Evolutionary conservation across 2,888 invertebrate species (phyloP).

Genomic region (Drosophila diplacantha): DNA sequence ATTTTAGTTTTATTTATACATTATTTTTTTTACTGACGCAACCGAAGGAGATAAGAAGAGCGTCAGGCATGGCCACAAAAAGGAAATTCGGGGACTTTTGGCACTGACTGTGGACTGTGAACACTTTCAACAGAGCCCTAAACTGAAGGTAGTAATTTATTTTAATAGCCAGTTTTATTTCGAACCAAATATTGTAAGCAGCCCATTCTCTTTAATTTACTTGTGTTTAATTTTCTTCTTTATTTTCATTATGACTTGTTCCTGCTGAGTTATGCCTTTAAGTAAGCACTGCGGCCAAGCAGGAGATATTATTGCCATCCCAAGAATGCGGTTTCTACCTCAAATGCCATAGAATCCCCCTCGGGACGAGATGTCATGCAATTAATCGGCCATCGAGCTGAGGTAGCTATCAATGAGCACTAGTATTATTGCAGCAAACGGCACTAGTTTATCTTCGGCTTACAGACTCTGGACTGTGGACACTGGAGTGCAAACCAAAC

Average conservation of each 20-base stretch:
- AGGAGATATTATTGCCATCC: too few relatives aligned
- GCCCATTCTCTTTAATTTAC: neutral
- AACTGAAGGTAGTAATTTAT: neutral
- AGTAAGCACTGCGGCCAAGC: too few relatives aligned
- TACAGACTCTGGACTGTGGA: neutral
- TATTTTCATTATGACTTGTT: too few relatives aligned
- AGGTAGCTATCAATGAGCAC: conserved; percentile 39
- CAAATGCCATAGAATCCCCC: neutral
- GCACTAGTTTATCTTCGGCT: conserved; percentile 38
- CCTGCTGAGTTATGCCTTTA: too few relatives aligned
- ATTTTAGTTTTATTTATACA: conserved; percentile 66
- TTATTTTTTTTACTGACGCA: conserved; percentile 33
- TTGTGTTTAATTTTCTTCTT: neutral
- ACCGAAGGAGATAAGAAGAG: conserved; percentile 34
- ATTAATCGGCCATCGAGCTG: conserved; percentile 8
- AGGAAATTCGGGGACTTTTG: neutral
- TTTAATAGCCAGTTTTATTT: neutral
- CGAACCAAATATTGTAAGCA: neutral
- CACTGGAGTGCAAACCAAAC: conserved; percentile 49
- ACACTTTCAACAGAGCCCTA: neutral
- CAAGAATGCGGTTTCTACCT: neutral
- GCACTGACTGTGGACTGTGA: neutral
- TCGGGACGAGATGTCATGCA: neutral
- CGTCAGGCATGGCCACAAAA: conserved; percentile 19
- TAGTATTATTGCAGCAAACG: conserved; percentile 34